phyloP scores from a whole-genome alignment of 2,888 invertebrate genomes.

The Acronicta psi region DNA sequence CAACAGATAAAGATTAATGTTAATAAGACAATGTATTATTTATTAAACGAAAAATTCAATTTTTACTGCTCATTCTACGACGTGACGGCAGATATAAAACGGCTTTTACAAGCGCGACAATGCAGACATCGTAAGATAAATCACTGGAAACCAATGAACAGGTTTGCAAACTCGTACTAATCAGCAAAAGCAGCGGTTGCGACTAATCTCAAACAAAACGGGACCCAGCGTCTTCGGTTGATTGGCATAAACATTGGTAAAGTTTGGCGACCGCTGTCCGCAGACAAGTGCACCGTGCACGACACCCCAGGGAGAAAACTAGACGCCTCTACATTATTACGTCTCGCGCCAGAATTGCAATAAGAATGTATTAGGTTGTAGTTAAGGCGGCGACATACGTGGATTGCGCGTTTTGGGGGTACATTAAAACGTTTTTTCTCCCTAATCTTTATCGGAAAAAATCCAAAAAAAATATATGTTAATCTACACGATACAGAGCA shows the following conservation, averaged over 20 bases:
- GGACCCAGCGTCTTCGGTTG: conserved; percentile 8
- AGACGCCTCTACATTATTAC: conserved; percentile 36
- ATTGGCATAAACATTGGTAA: conserved; percentile 38
- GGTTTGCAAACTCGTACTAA: conserved; percentile 32
- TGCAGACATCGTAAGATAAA: conserved; percentile 31
- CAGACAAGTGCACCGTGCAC: conserved; percentile 64
- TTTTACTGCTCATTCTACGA: conserved; percentile 15
- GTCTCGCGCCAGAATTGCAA: conserved; percentile 43
- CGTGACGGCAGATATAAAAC: conserved; percentile 11
- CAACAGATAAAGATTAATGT: no score
- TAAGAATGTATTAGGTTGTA: conserved; percentile 34
- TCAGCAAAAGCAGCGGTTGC: conserved; percentile 29
- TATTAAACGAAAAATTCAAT: not conserved
- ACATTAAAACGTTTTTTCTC: no score
- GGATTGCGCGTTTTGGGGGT: no score
- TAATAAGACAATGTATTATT: not conserved
- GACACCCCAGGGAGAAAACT: conserved; percentile 55
- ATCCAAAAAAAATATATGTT: no score
- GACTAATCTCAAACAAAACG: conserved; percentile 53
- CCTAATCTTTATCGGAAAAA: no score
- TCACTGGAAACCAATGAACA: conserved; percentile 26
- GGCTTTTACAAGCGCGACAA: conserved; percentile 5
- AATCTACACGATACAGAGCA: no score
- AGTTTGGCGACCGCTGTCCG: conserved; percentile 67
- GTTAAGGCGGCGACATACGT: no score